phyloP scores from a whole-genome alignment of 2,888 invertebrate genomes.

The Ornithoptera alexandrae region DNA sequence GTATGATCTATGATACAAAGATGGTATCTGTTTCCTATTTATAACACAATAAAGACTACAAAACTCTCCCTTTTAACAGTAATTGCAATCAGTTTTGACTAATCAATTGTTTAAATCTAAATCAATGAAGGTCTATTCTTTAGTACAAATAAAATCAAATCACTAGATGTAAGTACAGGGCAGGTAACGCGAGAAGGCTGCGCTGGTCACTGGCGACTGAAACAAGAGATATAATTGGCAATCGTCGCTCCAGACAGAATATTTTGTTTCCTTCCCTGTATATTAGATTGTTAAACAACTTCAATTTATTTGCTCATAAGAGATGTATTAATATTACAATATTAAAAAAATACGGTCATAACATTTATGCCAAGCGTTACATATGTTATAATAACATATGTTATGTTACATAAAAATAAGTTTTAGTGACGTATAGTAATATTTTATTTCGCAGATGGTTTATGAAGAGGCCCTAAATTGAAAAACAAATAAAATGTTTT shows the following conservation, averaged over 20 bases:
- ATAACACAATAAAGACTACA: too few species aligned
- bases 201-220: conserved; percentile 50
- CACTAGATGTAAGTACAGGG: background rate
- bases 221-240: conserved; percentile 73
- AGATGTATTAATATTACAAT: background rate
- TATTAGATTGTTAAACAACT: conserved; percentile 2
- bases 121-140: background rate
- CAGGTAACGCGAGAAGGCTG: conserved; percentile 21
- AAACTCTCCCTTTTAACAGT: too few species aligned
- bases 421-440: too few species aligned
- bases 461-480: too few species aligned
- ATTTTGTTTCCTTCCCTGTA: conserved; percentile 42
- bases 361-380: background rate
- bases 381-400: too few species aligned
- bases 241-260: conserved; percentile 62
- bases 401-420: too few species aligned
- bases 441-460: too few species aligned
- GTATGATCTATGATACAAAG: too few species aligned
- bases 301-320: background rate
- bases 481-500: too few species aligned
- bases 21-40: too few species aligned
- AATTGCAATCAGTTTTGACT: too few species aligned
- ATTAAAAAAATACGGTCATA: background rate
- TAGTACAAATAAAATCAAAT: conserved; percentile 11
- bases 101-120: background rate